Evolutionary conservation across 1,140 invertebrate genomes (phyloP).

Genomic region (Ladona fulva): DNA sequence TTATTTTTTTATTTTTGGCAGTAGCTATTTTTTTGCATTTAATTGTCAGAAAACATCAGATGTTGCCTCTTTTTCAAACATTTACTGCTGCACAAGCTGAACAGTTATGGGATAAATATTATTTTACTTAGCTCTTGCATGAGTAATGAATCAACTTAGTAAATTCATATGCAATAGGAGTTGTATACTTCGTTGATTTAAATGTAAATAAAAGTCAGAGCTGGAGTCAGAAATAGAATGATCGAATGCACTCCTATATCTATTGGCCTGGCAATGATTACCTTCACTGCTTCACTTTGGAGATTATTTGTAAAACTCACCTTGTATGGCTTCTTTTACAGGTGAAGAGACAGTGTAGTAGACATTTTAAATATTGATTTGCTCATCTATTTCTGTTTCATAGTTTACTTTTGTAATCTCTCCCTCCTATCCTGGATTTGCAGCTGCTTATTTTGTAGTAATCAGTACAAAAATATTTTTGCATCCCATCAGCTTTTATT

Average conservation of each 20-base stretch:
- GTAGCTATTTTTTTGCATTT: neutral
- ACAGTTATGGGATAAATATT: neutral
- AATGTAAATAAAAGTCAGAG: neutral
- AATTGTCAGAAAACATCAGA: conserved; percentile 1
- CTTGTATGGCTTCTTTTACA: conserved; percentile 9
- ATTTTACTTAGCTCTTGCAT: neutral
- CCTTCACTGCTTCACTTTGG: neutral
- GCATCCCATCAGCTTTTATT: conserved; percentile 9
- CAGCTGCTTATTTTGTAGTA: conserved; percentile 1
- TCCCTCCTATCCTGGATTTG: conserved; percentile 10
- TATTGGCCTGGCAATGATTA: neutral
- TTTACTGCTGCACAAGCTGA: neutral
- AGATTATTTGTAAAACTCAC: neutral
- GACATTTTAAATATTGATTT: conserved; percentile 10
- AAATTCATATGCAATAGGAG: neutral
- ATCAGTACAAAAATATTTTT: conserved; percentile 7
- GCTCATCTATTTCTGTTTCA: conserved; percentile 9
- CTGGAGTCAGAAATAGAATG: neutral
- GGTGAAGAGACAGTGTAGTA: neutral
- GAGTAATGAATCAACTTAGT: neutral
- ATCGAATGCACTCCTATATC: neutral
- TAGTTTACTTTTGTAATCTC: conserved; percentile 13
- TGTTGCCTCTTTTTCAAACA: neutral
- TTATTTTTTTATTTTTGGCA: neutral
- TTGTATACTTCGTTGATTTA: neutral